Base-by-base conservation (phyloP, 2,888 invertebrate species). In the Willowsia nigromaculata region DNA sequence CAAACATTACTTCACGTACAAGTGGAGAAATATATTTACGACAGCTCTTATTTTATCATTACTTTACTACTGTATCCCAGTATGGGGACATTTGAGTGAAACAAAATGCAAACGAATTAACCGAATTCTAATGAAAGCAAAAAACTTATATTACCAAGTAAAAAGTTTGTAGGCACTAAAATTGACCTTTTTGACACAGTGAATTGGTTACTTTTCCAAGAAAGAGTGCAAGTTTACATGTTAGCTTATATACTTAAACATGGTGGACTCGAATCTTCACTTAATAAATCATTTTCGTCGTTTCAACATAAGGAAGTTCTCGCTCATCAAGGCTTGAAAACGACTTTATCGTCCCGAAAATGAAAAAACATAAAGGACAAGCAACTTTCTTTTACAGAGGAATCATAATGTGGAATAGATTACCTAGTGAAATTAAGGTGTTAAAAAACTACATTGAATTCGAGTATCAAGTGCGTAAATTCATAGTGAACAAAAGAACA, bases 1-100 rank as follows among this genome's bases (percentile, higher is more conserved):
- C 15, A 81, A 43, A 40, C 7, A 33, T 3, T 15, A 62, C 5
- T 81, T 81, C 43, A 25, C 59, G 15, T 18, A 15, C 5, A 81
- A 81, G 15, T 62, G 59, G 59, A 37, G 81, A 25, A 22, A 81
- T 27, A 40, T 81, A 22, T 81, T 81, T 25, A 13, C n/a, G 13
- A 81, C 81, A 5, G 37, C 81, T 37, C 43, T 81, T 0, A 11
- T 59, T 11, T 5, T 59, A 27, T 59, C 59, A 25, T 11, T 27
- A 13, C 27, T 59, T 13, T 25, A 59, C 9, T 59, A 59, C 11
- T 59, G 59, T 27, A 9, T 59, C 6, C 59, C 59, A 27, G 11
- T 59, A 1, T 59, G 59, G 59, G 59, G 59, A 59, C 6, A 27
- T 11, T 13, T 59, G 7, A 2, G 27, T 7, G 59, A 59, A 15